Evolutionary conservation across 2,113 vertebrate genomes (phyloP).

Genomic region (Pteruthius melanotis): DNA sequence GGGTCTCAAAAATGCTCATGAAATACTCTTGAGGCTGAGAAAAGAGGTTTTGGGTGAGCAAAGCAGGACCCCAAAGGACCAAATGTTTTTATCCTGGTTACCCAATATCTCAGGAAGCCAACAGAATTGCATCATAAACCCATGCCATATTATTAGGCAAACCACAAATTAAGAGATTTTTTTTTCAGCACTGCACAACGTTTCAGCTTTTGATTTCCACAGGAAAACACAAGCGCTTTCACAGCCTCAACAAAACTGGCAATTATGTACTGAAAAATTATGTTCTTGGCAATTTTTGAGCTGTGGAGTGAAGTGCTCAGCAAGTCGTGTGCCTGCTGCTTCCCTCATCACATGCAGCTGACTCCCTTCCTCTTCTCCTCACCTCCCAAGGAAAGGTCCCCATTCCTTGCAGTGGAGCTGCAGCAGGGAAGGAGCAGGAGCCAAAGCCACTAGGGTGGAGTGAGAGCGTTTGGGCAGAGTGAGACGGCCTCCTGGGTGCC

Average conservation of each 20-base stretch:
- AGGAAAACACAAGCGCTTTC: background rate
- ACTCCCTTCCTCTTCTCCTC: background rate
- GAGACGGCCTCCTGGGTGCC: background rate
- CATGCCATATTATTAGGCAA: background rate
- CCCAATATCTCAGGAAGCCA: background rate
- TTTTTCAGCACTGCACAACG: background rate
- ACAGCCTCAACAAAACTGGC: background rate
- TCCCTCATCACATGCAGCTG: rapidly evolving
- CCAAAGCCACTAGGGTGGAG: background rate
- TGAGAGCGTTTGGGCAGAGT: background rate
- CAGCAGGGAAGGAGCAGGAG: background rate
- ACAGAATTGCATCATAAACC: background rate
- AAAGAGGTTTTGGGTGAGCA: background rate
- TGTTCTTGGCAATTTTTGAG: background rate
- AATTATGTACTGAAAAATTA: background rate
- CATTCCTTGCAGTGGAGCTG: background rate
- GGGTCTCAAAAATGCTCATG: background rate
- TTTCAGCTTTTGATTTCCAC: background rate
- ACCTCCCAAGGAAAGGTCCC: background rate
- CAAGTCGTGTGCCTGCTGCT: rapidly evolving
- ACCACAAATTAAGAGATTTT: background rate
- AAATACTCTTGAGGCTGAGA: background rate
- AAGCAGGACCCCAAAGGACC: background rate
- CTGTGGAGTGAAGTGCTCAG: background rate
- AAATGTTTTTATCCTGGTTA: background rate